Evolutionary conservation across 2,888 invertebrate species (phyloP).

Genomic region (Corbicula japonica): DNA sequence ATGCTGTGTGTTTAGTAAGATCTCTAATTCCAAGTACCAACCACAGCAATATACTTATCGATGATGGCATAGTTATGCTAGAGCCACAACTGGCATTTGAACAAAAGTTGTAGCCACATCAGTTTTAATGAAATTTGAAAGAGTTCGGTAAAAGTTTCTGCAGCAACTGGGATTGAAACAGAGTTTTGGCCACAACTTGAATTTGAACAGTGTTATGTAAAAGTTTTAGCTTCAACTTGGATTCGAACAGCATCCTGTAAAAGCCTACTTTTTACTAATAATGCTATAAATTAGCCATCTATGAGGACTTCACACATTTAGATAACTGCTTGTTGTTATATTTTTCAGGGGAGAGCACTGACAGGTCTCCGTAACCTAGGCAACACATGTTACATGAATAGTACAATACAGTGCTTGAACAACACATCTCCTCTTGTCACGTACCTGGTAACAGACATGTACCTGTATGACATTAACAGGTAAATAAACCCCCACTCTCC

Average conservation of each 20-base stretch:
- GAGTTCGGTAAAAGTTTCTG: too few relatives aligned
- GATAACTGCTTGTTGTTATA: too few relatives aligned
- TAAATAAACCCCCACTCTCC: conserved; percentile 53
- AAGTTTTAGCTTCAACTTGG: neutral
- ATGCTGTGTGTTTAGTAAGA: too few relatives aligned
- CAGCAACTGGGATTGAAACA: too few relatives aligned
- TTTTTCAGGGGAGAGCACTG: conserved; percentile 88
- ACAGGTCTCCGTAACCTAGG: conserved; percentile 96
- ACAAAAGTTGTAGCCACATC: too few relatives aligned
- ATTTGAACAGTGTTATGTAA: neutral
- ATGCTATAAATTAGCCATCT: neutral
- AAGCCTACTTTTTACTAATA: neutral
- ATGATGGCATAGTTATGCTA: too few relatives aligned
- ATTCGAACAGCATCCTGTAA: neutral
- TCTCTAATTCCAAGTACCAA: too few relatives aligned
- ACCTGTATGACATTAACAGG: conserved; percentile 87
- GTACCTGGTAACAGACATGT: conserved; percentile 92
- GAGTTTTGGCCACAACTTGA: too few relatives aligned
- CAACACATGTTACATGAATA: conserved; percentile 99
- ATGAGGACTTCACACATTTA: neutral
- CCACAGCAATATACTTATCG: too few relatives aligned
- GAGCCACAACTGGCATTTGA: too few relatives aligned
- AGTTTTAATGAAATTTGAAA: too few relatives aligned
- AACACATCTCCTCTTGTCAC: conserved; percentile 92
- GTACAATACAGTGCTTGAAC: conserved; percentile 96